These are phyloP conservation scores for Plectropomus leopardus DNA, from an alignment of 2,113 vertebrate species.

Conservation along the genomic window DNA sequence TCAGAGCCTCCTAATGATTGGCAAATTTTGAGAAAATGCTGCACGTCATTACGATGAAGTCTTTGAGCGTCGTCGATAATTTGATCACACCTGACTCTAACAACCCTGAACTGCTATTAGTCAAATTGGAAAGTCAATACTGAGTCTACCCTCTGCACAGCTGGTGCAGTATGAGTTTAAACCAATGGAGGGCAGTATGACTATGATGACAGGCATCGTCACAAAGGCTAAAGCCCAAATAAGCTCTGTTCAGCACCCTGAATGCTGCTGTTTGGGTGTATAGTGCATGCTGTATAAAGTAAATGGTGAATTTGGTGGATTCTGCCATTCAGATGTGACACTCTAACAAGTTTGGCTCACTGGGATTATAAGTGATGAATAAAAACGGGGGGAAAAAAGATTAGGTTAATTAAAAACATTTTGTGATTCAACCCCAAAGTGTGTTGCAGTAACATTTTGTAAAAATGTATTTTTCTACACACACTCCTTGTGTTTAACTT, in stretches of 20 bases:
- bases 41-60: slow-evolving; percentile 3
- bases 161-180: slow-evolving; percentile 61
- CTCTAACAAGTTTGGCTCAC: slow-evolving; percentile 35
- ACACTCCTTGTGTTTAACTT: not conserved
- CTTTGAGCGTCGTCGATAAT: slow-evolving; percentile 6
- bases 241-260: slow-evolving; percentile 51
- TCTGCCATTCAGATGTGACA: slow-evolving; percentile 49
- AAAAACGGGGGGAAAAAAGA: slow-evolving; percentile 1
- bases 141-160: not conserved
- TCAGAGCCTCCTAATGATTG: slow-evolving; percentile 10
- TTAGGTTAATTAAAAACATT: not conserved
- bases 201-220: slow-evolving; percentile 65
- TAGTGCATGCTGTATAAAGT: slow-evolving; percentile 45
- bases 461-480: not conserved
- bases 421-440: not conserved
- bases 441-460: not conserved
- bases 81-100: slow-evolving; percentile 22
- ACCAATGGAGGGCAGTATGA: slow-evolving; percentile 86
- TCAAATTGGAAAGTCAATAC: slow-evolving; percentile 21
- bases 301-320: slow-evolving; percentile 29
- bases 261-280: slow-evolving; percentile 58
- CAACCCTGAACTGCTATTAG: slow-evolving; percentile 25
- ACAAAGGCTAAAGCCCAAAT: slow-evolving; percentile 45
- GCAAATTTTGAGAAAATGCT: not conserved
- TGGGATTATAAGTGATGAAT: slow-evolving; percentile 27